Base-by-base conservation (phyloP, 1,140 invertebrate species). In the Colletes latitarsis region DNA sequence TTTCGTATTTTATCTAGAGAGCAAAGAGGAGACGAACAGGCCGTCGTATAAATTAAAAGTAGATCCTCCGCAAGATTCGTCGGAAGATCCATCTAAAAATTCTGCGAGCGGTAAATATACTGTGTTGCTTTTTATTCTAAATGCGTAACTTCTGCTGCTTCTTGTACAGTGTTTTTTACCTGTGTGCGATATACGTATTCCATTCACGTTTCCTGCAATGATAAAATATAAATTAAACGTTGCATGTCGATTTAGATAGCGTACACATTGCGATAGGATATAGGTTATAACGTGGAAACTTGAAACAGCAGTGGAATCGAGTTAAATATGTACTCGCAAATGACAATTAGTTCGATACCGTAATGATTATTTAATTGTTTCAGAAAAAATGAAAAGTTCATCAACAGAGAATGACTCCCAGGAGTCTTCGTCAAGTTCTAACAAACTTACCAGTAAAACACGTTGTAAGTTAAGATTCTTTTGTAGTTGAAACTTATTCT, bases 51-150 rank as follows among this genome's bases (percentile, higher is more conserved):
- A 89, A 9, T 89, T 92, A 87, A 92, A 93, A 57, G 82, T 91
- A n/a, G 89, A 92, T 58, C 89, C 89, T 3, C 89, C 91, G 6
- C 89, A 90, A 14, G 90, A 92, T 39, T 88, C 90, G 4, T 87
- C 88, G 19, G 88, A 88, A 71, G 70, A 85, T 4, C 66, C 43
- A 0, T n/a, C 69, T 4, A 79, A 82, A 60, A 90, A 92, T 85
- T 89, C 89, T 4, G 76, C 86, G 8, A 90, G 88, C 81, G 91
- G 91, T 91, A 83, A 82, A 81, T 83, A 53, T 10, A 75, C 39
- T 21, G 43, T 53, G 49, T 55, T 76, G 30, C 19, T 30, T 76
- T 85, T 79, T 68, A 19, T 71, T 58, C 74, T 49, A 88, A 86
- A 68, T 21, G 5, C 8, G 14, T 9, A 41, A 55, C 0, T 21